A percentile compares a stretch with the other conserved stretches of the same genome.
These are phyloP conservation scores for Delphinus delphis DNA, from an alignment of 2,113 vertebrate genomes.

Conservation along the genomic window DNA sequence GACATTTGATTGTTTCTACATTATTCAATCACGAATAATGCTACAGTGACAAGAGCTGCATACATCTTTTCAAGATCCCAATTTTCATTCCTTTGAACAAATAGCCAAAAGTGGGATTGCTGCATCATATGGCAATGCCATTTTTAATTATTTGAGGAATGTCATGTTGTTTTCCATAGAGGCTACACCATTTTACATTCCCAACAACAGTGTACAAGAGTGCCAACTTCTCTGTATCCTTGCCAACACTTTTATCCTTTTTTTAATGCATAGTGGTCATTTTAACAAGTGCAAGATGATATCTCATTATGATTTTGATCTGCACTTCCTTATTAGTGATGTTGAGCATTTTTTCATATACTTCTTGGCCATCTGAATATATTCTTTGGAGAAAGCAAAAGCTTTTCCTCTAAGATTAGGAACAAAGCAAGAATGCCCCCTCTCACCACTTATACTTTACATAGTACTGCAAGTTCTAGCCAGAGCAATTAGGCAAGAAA, in stretches of 20 bases:
- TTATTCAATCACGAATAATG: background rate
- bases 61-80: background rate
- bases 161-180: background rate
- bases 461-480: background rate
- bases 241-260: background rate
- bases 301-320: background rate
- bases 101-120: background rate
- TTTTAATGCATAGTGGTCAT: background rate
- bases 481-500: background rate
- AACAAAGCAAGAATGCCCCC: background rate
- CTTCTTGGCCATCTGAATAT: background rate
- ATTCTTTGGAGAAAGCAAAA: background rate
- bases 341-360: background rate
- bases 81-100: background rate
- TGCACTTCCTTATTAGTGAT: background rate
- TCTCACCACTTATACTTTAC: background rate
- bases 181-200: background rate
- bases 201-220: background rate
- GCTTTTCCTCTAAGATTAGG: background rate
- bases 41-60: background rate
- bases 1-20: background rate
- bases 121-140: background rate
- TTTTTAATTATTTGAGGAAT: background rate
- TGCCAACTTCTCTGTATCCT: background rate
- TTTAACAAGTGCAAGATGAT: background rate